A percentile compares a stretch with the other conserved stretches of the same genome.
These are phyloP conservation scores for Apotomis capreana DNA, from an alignment of 2,888 invertebrate species.

Conservation along the genomic window DNA sequence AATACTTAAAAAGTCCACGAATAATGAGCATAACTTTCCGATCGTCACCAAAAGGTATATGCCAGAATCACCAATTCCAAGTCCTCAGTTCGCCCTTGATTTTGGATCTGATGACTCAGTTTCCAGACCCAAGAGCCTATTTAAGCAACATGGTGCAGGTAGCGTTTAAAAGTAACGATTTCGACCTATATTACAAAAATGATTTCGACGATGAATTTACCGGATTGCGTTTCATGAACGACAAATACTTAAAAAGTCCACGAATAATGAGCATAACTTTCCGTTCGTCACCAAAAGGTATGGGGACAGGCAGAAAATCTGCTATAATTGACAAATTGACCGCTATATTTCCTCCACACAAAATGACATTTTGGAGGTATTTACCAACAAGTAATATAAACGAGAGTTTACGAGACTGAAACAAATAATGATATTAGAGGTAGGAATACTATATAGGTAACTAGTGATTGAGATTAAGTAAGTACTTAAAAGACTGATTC, in stretches of 20 bases:
- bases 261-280: not conserved
- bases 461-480: not conserved
- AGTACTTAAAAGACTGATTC: not conserved
- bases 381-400: constrained; percentile 34
- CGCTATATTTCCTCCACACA: constrained; percentile 44
- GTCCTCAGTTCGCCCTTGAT: too few relatives aligned
- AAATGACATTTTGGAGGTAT: constrained; percentile 45
- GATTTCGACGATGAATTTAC: not conserved
- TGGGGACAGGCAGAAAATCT: constrained; percentile 40
- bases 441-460: not conserved
- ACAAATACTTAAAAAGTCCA: constrained; percentile 2
- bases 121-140: not conserved
- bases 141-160: not conserved
- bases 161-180: not conserved
- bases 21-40: too few relatives aligned
- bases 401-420: too few relatives aligned
- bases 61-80: too few relatives aligned
- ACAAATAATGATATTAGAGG: not conserved
- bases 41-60: too few relatives aligned
- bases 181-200: not conserved
- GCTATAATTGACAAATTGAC: constrained; percentile 34
- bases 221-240: constrained; percentile 3
- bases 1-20: too few relatives aligned
- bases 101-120: too few relatives aligned
- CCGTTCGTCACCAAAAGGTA: constrained; percentile 42